Conservation (phyloP, 2,888 invertebrate genomes). For the Leptinotarsa peninsularis region DNA sequence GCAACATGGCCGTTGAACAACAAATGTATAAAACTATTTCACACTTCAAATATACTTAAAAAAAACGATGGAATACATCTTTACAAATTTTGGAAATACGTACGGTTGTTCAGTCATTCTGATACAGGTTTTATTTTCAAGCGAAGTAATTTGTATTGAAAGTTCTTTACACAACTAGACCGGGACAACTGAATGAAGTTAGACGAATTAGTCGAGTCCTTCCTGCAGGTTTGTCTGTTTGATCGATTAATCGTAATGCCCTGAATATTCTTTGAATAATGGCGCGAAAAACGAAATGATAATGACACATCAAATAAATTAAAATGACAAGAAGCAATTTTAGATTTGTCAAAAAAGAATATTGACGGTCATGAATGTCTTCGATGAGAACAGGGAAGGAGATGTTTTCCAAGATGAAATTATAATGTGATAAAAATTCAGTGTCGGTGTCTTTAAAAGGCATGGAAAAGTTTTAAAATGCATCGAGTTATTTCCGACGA, state of each 20-base stretch:
- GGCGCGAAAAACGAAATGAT: slow-evolving; percentile 31
- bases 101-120: slow-evolving; percentile 59
- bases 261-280: slow-evolving; percentile 36
- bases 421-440: too few species aligned
- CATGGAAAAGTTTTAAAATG: too few species aligned
- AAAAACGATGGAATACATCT: background rate
- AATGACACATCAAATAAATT: slow-evolving; percentile 27
- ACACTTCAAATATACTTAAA: slow-evolving; percentile 1
- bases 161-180: slow-evolving; percentile 35
- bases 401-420: too few species aligned
- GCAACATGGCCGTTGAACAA: slow-evolving; percentile 59
- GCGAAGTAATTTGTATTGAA: slow-evolving; percentile 40
- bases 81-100: slow-evolving; percentile 42
- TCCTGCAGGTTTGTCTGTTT: slow-evolving; percentile 33
- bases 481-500: too few species aligned
- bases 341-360: background rate
- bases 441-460: too few species aligned
- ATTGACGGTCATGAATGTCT: background rate
- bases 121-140: slow-evolving; percentile 40
- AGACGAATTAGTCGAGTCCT: slow-evolving; percentile 27
- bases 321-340: background rate
- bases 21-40: slow-evolving; percentile 10
- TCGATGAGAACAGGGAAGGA: background rate
- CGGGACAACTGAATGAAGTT: slow-evolving; percentile 49
- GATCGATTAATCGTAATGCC: slow-evolving; percentile 39